These are phyloP conservation scores for Euborellia annulipes DNA, from an alignment of 1,140 invertebrate genomes.

Conservation along the genomic window DNA sequence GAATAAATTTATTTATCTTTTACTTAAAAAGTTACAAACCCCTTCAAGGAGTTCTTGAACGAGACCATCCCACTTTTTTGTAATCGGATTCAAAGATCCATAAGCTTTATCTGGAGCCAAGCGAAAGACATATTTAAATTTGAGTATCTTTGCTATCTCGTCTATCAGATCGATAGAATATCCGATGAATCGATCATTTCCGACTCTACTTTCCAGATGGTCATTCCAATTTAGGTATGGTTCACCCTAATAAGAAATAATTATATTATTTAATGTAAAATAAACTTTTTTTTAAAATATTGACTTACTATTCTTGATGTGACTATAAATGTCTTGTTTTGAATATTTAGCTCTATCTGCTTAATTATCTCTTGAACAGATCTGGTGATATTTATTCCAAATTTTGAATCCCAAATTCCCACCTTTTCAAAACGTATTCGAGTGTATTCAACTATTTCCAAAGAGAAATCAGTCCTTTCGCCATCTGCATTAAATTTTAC, in stretches of 20 bases:
- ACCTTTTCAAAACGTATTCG: conserved; percentile 4
- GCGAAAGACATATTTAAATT: conserved; percentile 30
- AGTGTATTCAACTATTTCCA: conserved; percentile 36
- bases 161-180: conserved; percentile 26
- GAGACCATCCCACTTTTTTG: conserved; percentile 33
- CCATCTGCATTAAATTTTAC: conserved; percentile 33
- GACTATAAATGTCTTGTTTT: conserved; percentile 11
- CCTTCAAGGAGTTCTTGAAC: conserved; percentile 32
- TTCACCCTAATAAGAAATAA: conserved; percentile 21
- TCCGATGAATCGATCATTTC: conserved; percentile 27
- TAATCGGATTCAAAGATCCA: conserved; percentile 22
- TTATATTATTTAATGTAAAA: too few species aligned
- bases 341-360: conserved; percentile 9
- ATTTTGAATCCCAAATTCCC: conserved; percentile 7
- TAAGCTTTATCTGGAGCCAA: conserved; percentile 21
- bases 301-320: conserved; percentile 4
- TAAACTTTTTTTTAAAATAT: too few species aligned
- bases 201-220: conserved; percentile 17
- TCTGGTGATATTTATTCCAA: conserved; percentile 8
- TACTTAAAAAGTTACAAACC: conserved; percentile 19
- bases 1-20: too few species aligned
- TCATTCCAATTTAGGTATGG: conserved; percentile 32
- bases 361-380: conserved; percentile 5
- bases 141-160: conserved; percentile 23
- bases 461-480: conserved; percentile 30